A percentile compares a stretch with the other conserved stretches of the same genome.
Conservation (phyloP, 2,888 invertebrate species). For the Zaprionus lineosus region DNA sequence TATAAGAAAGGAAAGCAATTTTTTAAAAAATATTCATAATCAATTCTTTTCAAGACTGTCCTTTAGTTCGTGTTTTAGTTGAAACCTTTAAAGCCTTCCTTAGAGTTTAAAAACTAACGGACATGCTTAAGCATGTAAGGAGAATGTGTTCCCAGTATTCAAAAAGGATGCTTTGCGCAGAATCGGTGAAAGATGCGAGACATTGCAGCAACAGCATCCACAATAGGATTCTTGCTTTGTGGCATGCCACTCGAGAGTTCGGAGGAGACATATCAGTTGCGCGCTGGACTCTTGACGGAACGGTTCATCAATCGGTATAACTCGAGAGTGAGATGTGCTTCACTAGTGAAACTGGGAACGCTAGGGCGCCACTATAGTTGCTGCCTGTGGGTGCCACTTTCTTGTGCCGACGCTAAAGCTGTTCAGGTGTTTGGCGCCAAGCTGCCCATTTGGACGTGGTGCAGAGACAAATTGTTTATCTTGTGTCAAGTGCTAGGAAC, state of each 20-base stretch:
- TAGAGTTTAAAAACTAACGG: slow-evolving; percentile 34
- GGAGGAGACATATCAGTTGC: slow-evolving; percentile 48
- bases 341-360: slow-evolving; percentile 20
- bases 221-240: slow-evolving; percentile 23
- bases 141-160: slow-evolving; percentile 56
- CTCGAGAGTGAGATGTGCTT: slow-evolving; percentile 27
- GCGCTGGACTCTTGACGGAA: slow-evolving; percentile 64
- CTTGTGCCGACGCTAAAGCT: slow-evolving; percentile 10
- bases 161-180: slow-evolving; percentile 47
- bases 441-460: slow-evolving; percentile 64
- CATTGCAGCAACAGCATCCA: slow-evolving; percentile 41
- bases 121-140: slow-evolving; percentile 15
- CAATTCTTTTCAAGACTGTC: too few relatives aligned
- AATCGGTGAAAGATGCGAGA: slow-evolving; percentile 18
- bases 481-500: slow-evolving; percentile 69
- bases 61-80: too few relatives aligned
- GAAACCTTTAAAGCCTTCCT: too few relatives aligned
- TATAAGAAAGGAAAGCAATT: too few relatives aligned
- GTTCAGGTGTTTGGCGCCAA: slow-evolving; percentile 71
- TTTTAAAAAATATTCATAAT: too few relatives aligned
- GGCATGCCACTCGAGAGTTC: neutral
- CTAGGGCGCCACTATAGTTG: slow-evolving; percentile 23
- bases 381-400: neutral
- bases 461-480: slow-evolving; percentile 73
- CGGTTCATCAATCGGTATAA: slow-evolving; percentile 46